A percentile compares a stretch with the other conserved stretches of the same genome.
phyloP scores from a whole-genome alignment of 1,140 invertebrate genomes.

The Drosophila ficusphila region DNA sequence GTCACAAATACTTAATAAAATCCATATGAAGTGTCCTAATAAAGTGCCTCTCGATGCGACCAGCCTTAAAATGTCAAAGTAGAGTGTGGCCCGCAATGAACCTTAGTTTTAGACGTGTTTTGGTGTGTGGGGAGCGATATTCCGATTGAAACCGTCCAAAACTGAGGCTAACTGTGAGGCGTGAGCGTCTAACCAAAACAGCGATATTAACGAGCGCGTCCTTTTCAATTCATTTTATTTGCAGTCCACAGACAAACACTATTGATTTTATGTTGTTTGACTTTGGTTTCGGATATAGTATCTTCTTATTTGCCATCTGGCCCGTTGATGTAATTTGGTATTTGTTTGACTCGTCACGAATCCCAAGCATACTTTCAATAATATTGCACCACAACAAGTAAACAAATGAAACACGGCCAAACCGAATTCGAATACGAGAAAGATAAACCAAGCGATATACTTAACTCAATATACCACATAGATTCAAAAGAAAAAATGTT shows the following conservation, averaged over 20 bases:
- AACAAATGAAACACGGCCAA: slow-evolving; percentile 44
- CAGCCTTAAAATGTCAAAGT: not conserved
- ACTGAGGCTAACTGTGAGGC: slow-evolving; percentile 80
- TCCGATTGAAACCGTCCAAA: slow-evolving; percentile 84
- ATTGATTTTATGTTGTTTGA: slow-evolving; percentile 11
- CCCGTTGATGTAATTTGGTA: slow-evolving; percentile 15
- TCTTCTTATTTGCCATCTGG: not conserved
- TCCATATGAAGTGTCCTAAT: slow-evolving; percentile 7
- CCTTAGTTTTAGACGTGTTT: slow-evolving; percentile 84
- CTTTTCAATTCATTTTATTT: slow-evolving; percentile 12
- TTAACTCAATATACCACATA: slow-evolving; percentile 20
- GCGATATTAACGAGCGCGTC: slow-evolving; percentile 11
- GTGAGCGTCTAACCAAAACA: slow-evolving; percentile 36
- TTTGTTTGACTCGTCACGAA: slow-evolving; percentile 37
- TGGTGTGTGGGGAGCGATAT: slow-evolving; percentile 77
- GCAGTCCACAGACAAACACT: slow-evolving; percentile 1
- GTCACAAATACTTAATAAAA: not conserved
- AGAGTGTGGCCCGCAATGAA: slow-evolving; percentile 52
- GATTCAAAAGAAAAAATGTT: slow-evolving; percentile 19
- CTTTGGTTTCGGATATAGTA: slow-evolving; percentile 10
- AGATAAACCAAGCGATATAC: slow-evolving; percentile 26
- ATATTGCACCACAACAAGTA: slow-evolving; percentile 39
- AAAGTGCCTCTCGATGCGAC: slow-evolving; percentile 24
- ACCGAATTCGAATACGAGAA: slow-evolving; percentile 11
- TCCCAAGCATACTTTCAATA: slow-evolving; percentile 2